phyloP scores from a whole-genome alignment of 2,113 vertebrate species.

The Xenotilapia leptura region DNA sequence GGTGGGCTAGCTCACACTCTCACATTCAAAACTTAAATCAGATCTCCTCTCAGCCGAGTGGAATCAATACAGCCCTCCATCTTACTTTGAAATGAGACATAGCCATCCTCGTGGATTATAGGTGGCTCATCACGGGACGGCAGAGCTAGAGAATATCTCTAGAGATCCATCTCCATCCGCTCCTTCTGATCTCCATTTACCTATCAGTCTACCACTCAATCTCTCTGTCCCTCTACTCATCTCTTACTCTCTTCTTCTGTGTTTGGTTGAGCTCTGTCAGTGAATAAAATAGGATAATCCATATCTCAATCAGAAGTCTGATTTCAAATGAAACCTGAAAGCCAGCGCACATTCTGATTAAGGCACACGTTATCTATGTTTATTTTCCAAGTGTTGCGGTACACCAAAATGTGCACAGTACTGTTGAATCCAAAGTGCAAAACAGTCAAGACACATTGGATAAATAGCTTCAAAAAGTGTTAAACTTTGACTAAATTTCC shows the following conservation, averaged over 20 bases:
- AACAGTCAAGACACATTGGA: neutral
- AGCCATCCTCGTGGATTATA: constrained; percentile 64
- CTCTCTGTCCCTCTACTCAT: neutral
- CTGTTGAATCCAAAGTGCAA: neutral
- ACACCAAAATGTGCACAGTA: neutral
- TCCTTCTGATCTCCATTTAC: constrained; percentile 51
- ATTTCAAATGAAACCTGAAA: constrained; percentile 13
- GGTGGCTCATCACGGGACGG: constrained; percentile 36
- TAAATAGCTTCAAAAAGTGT: neutral
- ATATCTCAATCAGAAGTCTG: constrained; percentile 37
- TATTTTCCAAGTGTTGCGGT: neutral
- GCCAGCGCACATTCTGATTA: neutral
- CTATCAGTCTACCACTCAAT: neutral
- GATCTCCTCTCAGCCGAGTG: constrained; percentile 89
- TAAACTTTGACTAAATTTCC: neutral
- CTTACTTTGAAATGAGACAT: constrained; percentile 95
- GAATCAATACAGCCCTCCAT: constrained; percentile 84
- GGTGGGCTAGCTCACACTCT: constrained; percentile 60
- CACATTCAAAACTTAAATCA: constrained; percentile 83
- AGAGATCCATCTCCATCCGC: constrained; percentile 45
- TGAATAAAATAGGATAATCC: constrained; percentile 26
- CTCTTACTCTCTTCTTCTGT: neutral
- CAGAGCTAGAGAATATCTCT: constrained; percentile 67
- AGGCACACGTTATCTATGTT: neutral
- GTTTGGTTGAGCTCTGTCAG: neutral